A percentile compares a stretch with the other conserved stretches of the same genome.
Evolutionary conservation across 2,797 vertebrate genomes (phyloP).

Genomic region (Peromyscus nudipes): DNA sequence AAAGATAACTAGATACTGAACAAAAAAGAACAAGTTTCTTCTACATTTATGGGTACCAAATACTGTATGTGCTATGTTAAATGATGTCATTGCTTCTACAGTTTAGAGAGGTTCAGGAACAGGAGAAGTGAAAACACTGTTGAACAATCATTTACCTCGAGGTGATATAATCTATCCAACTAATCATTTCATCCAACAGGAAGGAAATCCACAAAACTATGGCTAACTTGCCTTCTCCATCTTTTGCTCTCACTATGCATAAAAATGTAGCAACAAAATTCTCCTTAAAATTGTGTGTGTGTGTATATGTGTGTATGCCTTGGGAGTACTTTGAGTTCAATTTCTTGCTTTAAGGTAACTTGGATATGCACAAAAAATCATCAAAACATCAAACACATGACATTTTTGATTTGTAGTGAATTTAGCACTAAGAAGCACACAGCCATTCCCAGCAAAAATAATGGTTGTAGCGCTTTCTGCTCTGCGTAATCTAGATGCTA

Average conservation of each 20-base stretch:
- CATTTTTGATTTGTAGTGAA: slow-evolving; percentile 8
- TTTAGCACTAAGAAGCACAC: not conserved
- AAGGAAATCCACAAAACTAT: slow-evolving; percentile 22
- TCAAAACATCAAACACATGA: not conserved
- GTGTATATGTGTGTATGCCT: no score
- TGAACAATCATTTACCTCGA: slow-evolving; percentile 39
- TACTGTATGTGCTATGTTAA: not conserved
- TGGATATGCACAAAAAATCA: not conserved
- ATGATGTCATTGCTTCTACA: slow-evolving; percentile 57
- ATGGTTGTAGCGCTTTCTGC: not conserved
- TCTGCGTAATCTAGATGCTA: not conserved
- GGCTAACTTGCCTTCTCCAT: not conserved
- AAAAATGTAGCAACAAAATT: slow-evolving; percentile 20
- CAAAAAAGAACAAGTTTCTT: not conserved
- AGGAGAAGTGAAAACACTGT: slow-evolving; percentile 37
- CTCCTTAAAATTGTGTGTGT: not conserved
- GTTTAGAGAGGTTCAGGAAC: slow-evolving; percentile 46
- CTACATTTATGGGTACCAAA: not conserved
- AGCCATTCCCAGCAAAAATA: not conserved
- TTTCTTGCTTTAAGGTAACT: not conserved
- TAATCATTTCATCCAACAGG: not conserved
- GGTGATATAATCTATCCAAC: not conserved
- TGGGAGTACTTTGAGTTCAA: not conserved
- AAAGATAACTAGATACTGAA: not conserved
- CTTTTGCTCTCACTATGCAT: not conserved